Evolutionary conservation across 1,140 invertebrate species (phyloP), one percentile per base, ranked within the genome.

Genomic region (Bombus waltoni): DNA sequence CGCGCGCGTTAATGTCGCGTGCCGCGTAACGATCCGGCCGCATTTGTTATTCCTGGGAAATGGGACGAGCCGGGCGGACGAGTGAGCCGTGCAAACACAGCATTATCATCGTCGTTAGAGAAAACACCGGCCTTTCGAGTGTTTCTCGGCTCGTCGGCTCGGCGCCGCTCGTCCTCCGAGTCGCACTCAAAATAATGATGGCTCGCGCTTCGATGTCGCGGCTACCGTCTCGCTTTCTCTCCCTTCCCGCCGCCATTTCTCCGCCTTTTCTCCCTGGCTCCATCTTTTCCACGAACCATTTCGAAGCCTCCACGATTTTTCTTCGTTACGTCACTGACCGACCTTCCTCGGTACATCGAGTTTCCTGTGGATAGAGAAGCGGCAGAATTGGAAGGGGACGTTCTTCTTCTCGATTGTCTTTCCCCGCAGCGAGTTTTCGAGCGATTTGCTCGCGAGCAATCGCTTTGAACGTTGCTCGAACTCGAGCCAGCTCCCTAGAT

Each of bases 81-180:
- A 85, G 66, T 72, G 66, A 77, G 42, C 76, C 79, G 77, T 62
- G 65, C 66, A 84, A 90, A 87, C 75, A 83, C 78, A 82, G 70
- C 85, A 85, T 90, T 87, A 90, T 90, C 89, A 90, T 90, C 88
- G 83, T 90, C 89, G 83, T 90, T 90, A 88, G 88, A 90, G 88
- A 83, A 90, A 87, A 81, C 81, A 79, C 73, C 66, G 85, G 71
- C 65, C 83, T 80, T 87, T 66, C 71, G n/a, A 86, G 40, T 77
- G 76, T 68, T 85, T 72, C 79, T 59, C 88, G 84, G 76, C 83
- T 89, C 88, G 85, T 89, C 89, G 85, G 76, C 79, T 85, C 79
- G 89, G 79, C 88, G 88, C 89, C 78, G 86, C 83, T 71, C 88
- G 77, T 85, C 85, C 83, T 83, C 65, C n/a, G 53, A 81, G 87